Evolutionary conservation across 1,140 invertebrate species (phyloP).

Genomic region (Camponotus vicinus): DNA sequence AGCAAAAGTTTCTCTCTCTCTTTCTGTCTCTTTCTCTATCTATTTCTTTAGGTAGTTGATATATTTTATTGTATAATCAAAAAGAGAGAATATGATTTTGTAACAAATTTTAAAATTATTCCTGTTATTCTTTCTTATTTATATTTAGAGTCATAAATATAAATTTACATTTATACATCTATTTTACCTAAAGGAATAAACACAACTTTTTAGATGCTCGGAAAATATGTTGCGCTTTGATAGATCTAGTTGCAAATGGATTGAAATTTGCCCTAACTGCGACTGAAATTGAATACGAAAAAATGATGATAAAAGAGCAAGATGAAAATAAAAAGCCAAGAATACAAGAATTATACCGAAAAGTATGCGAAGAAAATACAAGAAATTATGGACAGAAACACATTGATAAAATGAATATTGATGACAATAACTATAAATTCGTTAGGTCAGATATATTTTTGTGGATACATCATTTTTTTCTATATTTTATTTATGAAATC

Average conservation of each 20-base stretch:
- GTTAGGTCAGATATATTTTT: slow-evolving; percentile 42
- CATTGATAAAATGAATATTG: neutral
- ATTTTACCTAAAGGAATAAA: neutral
- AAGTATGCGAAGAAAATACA: neutral
- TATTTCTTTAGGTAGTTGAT: neutral
- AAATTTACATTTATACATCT: neutral
- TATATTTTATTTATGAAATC: neutral
- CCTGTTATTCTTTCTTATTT: neutral
- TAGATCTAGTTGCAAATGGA: slow-evolving; percentile 74
- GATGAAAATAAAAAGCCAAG: neutral
- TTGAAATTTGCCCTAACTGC: slow-evolving; percentile 72
- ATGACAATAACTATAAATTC: neutral
- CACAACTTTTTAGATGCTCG: slow-evolving; percentile 69
- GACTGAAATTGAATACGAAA: slow-evolving; percentile 45
- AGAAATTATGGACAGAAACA: neutral
- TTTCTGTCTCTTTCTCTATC: neutral
- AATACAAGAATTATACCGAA: slow-evolving; percentile 33
- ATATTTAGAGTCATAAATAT: neutral
- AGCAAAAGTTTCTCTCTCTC: neutral
- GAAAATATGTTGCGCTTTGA: slow-evolving; percentile 71
- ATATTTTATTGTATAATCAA: neutral
- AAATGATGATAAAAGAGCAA: slow-evolving; percentile 42
- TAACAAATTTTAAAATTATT: neutral
- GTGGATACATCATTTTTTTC: neutral
- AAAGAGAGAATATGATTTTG: neutral